A percentile compares a stretch with the other conserved stretches of the same genome.
Evolutionary conservation across 2,113 vertebrate genomes (phyloP).

Genomic region (Nycticorax nycticorax): DNA sequence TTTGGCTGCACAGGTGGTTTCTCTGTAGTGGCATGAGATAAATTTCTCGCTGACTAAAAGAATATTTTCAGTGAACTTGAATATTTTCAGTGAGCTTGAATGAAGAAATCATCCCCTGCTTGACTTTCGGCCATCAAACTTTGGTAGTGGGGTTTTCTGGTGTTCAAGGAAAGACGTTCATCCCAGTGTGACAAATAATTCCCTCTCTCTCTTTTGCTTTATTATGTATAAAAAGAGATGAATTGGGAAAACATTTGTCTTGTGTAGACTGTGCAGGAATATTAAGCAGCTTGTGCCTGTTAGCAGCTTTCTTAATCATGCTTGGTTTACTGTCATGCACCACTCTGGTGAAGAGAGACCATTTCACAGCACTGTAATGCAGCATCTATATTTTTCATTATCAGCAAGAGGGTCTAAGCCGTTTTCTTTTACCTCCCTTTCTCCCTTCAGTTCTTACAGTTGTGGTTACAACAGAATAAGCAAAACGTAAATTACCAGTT

Average conservation of each 20-base stretch:
- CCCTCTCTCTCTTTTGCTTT: neutral
- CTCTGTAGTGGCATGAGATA: neutral
- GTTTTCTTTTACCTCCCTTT: neutral
- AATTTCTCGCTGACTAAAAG: neutral
- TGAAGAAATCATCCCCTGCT: neutral
- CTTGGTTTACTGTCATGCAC: neutral
- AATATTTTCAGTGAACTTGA: neutral
- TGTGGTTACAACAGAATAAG: neutral
- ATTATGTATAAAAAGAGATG: constrained; percentile 20
- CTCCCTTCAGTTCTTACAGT: neutral
- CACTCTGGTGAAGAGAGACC: neutral
- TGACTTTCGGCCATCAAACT: neutral
- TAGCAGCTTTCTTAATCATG: neutral
- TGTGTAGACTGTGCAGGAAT: neutral
- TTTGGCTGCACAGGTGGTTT: neutral
- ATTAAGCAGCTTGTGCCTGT: neutral
- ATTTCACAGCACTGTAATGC: neutral
- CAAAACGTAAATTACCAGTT: neutral
- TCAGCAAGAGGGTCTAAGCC: neutral
- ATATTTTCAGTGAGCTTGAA: neutral
- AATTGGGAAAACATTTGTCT: constrained; percentile 36
- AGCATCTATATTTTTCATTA: neutral
- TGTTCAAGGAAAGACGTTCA: neutral
- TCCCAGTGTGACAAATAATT: neutral
- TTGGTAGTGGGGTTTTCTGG: neutral